Evolutionary conservation across 2,888 invertebrate genomes (phyloP).

Genomic region (Mesorhabditis belari): DNA sequence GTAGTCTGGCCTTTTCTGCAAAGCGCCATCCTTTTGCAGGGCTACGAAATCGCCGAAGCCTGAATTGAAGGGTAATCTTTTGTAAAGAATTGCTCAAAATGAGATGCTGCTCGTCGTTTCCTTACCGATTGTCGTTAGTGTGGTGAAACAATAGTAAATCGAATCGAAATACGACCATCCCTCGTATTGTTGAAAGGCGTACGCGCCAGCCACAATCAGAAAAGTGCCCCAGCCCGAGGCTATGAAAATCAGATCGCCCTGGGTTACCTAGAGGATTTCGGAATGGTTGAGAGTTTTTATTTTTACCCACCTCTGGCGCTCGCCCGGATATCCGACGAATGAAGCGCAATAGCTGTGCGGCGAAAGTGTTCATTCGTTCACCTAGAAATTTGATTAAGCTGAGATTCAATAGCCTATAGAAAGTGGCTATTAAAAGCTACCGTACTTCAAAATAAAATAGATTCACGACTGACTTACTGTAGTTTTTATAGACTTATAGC

Average conservation of each 20-base stretch:
- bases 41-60: conserved; percentile 98
- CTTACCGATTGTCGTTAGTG: conserved; percentile 36
- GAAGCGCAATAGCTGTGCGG: conserved; percentile 82
- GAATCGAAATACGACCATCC: conserved; percentile 80
- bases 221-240: conserved; percentile 83
- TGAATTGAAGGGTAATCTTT: conserved; percentile 4
- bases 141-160: conserved; percentile 75
- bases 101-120: neutral
- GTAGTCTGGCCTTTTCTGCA: conserved; percentile 84
- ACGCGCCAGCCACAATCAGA: conserved; percentile 83
- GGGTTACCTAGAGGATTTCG: conserved; percentile 62
- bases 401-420: neutral
- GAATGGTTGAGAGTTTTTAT: neutral
- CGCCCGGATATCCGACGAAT: conserved; percentile 55
- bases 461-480: too few relatives aligned
- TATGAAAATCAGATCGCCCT: conserved; percentile 91
- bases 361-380: conserved; percentile 92
- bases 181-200: conserved; percentile 83
- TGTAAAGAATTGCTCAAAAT: neutral
- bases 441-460: too few relatives aligned
- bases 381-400: conserved; percentile 54
- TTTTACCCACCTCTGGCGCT: neutral
- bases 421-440: too few relatives aligned
- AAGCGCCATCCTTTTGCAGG: conserved; percentile 84
- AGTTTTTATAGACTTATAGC: too few relatives aligned